Evolutionary conservation across 1,140 invertebrate genomes (phyloP).

Genomic region (Drosophila serrata): DNA sequence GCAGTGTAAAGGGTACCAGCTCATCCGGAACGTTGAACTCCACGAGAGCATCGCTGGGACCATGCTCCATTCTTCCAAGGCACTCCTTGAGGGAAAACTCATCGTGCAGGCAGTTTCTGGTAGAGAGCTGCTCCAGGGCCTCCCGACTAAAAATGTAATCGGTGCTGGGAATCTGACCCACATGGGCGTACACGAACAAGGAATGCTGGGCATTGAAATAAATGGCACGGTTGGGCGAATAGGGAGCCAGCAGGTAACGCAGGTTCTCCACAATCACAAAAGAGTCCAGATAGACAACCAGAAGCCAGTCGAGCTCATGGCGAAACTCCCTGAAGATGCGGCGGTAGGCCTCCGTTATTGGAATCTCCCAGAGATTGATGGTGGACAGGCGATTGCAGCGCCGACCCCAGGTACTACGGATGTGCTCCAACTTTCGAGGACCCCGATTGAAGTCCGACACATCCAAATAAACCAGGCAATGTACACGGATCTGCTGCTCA

Average conservation of each 20-base stretch:
- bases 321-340: constrained; percentile 92
- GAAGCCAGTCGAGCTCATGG: constrained; percentile 94
- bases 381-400: constrained; percentile 95
- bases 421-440: constrained; percentile 92
- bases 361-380: constrained; percentile 91
- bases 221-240: constrained; percentile 89
- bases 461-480: constrained; percentile 87
- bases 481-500: constrained; percentile 91
- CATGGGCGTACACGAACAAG: constrained; percentile 93
- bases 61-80: constrained; percentile 85
- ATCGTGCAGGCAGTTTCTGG: constrained; percentile 90
- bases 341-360: constrained; percentile 88
- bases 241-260: constrained; percentile 92
- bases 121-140: constrained; percentile 84
- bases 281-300: constrained; percentile 98
- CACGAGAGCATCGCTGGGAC: constrained; percentile 67
- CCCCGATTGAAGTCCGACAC: constrained; percentile 86
- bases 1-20: constrained; percentile 35
- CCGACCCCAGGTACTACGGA: constrained; percentile 97
- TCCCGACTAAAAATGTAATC: constrained; percentile 95
- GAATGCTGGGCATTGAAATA: constrained; percentile 96
- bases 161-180: constrained; percentile 94
- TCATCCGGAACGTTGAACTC: constrained; percentile 20
- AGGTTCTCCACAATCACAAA: constrained; percentile 97
- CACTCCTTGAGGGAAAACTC: constrained; percentile 16